Conservation (phyloP, 2,113 vertebrate genomes). For the Arizona elegans region DNA sequence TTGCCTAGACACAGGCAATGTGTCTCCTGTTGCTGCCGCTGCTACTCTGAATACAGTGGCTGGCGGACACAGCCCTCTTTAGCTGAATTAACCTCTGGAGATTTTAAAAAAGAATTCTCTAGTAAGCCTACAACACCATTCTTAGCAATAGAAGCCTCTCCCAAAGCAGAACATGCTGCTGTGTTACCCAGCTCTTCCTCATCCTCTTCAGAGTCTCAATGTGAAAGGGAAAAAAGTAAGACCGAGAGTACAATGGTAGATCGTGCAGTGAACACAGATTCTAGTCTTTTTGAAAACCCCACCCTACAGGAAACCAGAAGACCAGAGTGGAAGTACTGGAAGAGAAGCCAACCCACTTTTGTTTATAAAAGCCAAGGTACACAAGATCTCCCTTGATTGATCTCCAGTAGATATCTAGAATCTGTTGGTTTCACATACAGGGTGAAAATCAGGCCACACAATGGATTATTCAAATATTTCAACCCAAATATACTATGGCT, state of each 20-base stretch:
- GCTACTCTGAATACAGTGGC: slow-evolving; percentile 30
- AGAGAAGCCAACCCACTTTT: slow-evolving; percentile 68
- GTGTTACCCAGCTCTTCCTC: slow-evolving; percentile 15
- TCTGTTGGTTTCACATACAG: background rate
- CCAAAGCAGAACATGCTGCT: slow-evolving; percentile 20
- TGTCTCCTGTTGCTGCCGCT: slow-evolving; percentile 49
- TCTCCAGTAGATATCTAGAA: background rate
- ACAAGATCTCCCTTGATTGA: background rate
- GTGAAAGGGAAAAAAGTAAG: slow-evolving; percentile 25
- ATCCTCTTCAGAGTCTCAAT: slow-evolving; percentile 48
- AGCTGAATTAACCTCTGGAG: slow-evolving; percentile 24
- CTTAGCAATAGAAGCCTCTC: slow-evolving; percentile 46
- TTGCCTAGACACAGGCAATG: background rate
- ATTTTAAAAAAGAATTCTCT: slow-evolving; percentile 35
- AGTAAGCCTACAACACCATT: slow-evolving; percentile 27
- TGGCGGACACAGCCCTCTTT: slow-evolving; percentile 57
- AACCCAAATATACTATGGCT: background rate
- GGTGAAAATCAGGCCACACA: background rate
- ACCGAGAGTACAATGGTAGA: slow-evolving; percentile 34
- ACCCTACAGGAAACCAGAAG: slow-evolving; percentile 30
- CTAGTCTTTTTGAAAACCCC: slow-evolving; percentile 44
- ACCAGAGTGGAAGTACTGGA: slow-evolving; percentile 78
- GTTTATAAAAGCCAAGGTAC: slow-evolving; percentile 73
- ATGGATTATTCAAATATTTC: background rate
- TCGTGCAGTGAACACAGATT: slow-evolving; percentile 60